Conservation (phyloP, 2,113 vertebrate species). For the Nyctibius bracteatus region DNA sequence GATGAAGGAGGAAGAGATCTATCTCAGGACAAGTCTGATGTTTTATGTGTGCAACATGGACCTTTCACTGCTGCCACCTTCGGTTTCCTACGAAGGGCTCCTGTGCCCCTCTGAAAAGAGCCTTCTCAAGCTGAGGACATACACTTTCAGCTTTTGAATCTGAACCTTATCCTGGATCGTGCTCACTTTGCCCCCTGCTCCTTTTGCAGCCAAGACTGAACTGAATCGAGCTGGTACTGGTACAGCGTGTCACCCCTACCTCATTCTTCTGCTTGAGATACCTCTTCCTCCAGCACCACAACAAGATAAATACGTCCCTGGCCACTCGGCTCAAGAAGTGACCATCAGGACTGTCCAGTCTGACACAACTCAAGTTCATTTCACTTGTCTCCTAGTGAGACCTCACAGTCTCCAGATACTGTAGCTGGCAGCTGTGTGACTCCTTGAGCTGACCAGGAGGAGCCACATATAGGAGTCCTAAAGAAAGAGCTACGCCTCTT, state of each 20-base stretch:
- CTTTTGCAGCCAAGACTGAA: not conserved
- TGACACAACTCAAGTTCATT: not conserved
- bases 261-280: not conserved
- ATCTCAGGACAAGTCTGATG: not conserved
- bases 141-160: not conserved
- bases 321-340: not conserved
- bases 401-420: not conserved
- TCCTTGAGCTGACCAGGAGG: not conserved
- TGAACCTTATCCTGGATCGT: not conserved
- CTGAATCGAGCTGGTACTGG: not conserved
- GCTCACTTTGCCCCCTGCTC: not conserved
- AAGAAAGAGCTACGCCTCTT: not conserved
- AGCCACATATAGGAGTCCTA: not conserved
- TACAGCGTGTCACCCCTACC: not conserved
- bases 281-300: not conserved
- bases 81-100: not conserved
- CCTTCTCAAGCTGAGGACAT: not conserved
- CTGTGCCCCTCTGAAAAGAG: not conserved
- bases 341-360: not conserved
- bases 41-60: accelerated
- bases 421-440: not conserved
- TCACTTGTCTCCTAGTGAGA: not conserved
- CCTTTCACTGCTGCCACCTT: not conserved
- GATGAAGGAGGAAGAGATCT: not conserved
- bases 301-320: not conserved